A percentile compares a stretch with the other conserved stretches of the same genome.
These are phyloP conservation scores for Tetragonula carbonaria DNA, from an alignment of 2,888 invertebrate species.

Conservation along the genomic window DNA sequence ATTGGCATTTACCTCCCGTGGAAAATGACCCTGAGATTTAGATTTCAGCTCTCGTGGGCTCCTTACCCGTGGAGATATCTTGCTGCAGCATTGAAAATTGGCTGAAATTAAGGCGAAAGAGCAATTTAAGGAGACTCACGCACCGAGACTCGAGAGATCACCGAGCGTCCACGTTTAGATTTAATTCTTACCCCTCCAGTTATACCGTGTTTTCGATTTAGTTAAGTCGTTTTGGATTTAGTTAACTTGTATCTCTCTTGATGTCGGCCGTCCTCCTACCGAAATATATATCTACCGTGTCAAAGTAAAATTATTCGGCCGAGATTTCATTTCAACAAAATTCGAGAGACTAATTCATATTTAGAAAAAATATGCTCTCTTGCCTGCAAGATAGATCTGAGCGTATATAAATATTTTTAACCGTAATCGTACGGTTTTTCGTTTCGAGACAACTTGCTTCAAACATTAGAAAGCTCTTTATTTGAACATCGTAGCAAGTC, in stretches of 20 bases:
- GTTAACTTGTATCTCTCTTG: not conserved
- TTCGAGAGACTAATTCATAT: not conserved
- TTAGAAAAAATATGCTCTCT: not conserved
- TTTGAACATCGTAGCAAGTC: too few relatives aligned
- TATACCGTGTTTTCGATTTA: conserved; percentile 18
- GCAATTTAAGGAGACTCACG: conserved; percentile 49
- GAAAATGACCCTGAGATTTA: conserved; percentile 74
- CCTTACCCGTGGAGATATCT: conserved; percentile 40
- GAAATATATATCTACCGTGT: not conserved
- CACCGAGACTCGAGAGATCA: conserved; percentile 24
- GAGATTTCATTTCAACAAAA: not conserved
- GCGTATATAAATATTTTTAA: too few relatives aligned
- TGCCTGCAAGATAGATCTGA: too few relatives aligned
- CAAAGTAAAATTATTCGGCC: not conserved
- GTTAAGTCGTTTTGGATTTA: not conserved
- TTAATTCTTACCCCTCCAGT: conserved; percentile 8
- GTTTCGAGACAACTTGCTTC: too few relatives aligned
- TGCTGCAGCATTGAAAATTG: conserved; percentile 54
- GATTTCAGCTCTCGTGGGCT: conserved; percentile 50
- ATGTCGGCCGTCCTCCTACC: not conserved
- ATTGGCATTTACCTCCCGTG: conserved; percentile 76
- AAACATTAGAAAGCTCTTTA: too few relatives aligned
- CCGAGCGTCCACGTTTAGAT: conserved; percentile 6
- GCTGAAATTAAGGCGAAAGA: conserved; percentile 55
- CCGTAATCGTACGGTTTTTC: too few relatives aligned